Base-by-base conservation (phyloP, 2,113 vertebrate species). In the Callipepla squamata region DNA sequence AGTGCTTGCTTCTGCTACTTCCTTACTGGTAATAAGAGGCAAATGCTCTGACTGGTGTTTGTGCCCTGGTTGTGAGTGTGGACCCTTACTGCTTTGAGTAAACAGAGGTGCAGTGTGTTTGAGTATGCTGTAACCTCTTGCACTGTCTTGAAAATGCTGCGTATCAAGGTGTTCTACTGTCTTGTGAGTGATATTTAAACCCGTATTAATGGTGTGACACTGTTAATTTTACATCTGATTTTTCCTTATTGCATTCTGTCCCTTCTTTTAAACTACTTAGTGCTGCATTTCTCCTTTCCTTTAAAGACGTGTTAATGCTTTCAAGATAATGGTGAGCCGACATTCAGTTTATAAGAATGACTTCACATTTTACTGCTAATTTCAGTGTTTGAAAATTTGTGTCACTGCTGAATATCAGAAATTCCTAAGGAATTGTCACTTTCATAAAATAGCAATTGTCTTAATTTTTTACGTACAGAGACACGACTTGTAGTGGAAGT, bases 401-500 rank as follows among this genome's bases (percentile, higher is more conserved):
- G 32, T 2, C 7, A 34, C 11, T n/a, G 13, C 38, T 72, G 2
- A 70, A 5, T 11, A 13, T 45, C 13, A 74, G 38, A 75, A 88
- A 75, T 63, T 50, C 4, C 4, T 47, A 0, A 50, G 66, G 20
- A 87, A 40, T 4, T 81, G 34, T 20, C 0, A 1, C 2, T 62
- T 62, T 77, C 13, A 59, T 69, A 18, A 77, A 57, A 80, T 45
- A 55, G 0, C 67, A 26, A 10, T 28, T 48, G 51, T 44, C 45
- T 10, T 10, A 9, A 20, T 28, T 45, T 87, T 78, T 90, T 80
- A 13, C 2, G 18, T 73, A 5, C 87, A 98, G 97, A 66, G 93
- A 74, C 8, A 59, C 70, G 53, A 73, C 45, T 10, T 66, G 42
- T 61, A 95, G 94, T 92, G 97, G 85, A 87, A 97, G 90, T 61